Base-by-base conservation (phyloP, 2,113 vertebrate genomes). In the Vicugna pacos region DNA sequence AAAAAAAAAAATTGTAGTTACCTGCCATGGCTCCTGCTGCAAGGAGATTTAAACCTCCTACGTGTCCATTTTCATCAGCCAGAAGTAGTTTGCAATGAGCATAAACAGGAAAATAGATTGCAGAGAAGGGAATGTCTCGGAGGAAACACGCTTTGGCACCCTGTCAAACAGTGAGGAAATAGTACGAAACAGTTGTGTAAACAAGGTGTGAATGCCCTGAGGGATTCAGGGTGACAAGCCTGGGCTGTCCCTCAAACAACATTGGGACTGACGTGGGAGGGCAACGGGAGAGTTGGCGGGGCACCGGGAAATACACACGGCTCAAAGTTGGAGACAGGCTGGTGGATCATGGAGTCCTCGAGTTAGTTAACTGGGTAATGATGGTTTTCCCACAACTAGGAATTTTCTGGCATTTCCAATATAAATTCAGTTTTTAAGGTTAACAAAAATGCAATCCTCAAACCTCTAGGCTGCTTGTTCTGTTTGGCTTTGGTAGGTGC, bases 91-190 rank as follows among this genome's bases (percentile, higher is more conserved):
- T 99, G 96, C 98, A 99, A 93, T 99, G 99, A 95, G 99, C 99
- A 84, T 99, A 99, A 91, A 99, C 99, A 0, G 99, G 99, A 98
- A 99, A 99, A 98, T 99, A 99, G 98, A 99, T 99, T 79, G 99
- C 99, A 64, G 99, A 99, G 99, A 99, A 99, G 94, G 99, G 99
- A 99, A 99, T 99, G 99, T 99, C 99, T 98, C 99, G 99, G 97
- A 99, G 99, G 98, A 99, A 99, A 98, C 99, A 99, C 0, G 99
- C 99, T 99, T 99, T 99, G 97, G 99, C 99, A 98, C 99, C 99
- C 99, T 99, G 97, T 98, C 97, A 98, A 77, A 82, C 28, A 96
- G 90, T 95, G 97, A 97, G 97, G 83, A 98, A 92, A 98, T 3
- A 96, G 97, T 91, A 79, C 35, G 97, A 96, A 95, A 93, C 91